Conservation (phyloP, 2,113 vertebrate genomes). For the Connochaetes taurinus region DNA sequence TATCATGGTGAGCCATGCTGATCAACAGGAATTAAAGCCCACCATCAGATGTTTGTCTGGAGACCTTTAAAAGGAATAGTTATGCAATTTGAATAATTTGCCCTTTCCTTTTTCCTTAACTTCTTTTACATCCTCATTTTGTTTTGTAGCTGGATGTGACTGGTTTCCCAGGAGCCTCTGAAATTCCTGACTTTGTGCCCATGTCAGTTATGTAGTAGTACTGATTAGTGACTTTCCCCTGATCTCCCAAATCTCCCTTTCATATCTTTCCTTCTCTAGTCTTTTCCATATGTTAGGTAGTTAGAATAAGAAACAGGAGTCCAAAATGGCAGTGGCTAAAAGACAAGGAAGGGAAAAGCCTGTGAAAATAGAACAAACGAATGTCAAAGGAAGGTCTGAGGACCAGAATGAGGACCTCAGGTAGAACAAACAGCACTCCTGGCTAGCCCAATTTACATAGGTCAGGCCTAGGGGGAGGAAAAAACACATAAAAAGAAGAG, state of each 20-base stretch:
- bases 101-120: background rate
- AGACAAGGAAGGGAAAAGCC: background rate
- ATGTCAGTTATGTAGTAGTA: background rate
- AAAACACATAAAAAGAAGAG: background rate
- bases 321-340: background rate
- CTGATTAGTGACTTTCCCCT: background rate
- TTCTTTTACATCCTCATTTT: background rate
- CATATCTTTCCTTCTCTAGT: background rate
- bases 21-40: background rate
- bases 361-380: background rate
- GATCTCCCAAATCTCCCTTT: background rate
- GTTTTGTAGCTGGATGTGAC: background rate
- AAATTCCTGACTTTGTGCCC: background rate
- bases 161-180: background rate
- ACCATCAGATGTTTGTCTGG: background rate
- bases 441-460: background rate
- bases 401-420: background rate
- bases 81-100: background rate
- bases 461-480: rapidly evolving
- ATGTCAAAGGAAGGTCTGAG: background rate
- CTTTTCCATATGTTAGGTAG: background rate
- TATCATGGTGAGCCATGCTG: background rate
- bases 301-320: background rate
- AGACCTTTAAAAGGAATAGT: background rate
- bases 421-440: background rate